These are phyloP conservation scores for Pampusana beccarii DNA, from an alignment of 2,113 vertebrate species.

Conservation along the genomic window DNA sequence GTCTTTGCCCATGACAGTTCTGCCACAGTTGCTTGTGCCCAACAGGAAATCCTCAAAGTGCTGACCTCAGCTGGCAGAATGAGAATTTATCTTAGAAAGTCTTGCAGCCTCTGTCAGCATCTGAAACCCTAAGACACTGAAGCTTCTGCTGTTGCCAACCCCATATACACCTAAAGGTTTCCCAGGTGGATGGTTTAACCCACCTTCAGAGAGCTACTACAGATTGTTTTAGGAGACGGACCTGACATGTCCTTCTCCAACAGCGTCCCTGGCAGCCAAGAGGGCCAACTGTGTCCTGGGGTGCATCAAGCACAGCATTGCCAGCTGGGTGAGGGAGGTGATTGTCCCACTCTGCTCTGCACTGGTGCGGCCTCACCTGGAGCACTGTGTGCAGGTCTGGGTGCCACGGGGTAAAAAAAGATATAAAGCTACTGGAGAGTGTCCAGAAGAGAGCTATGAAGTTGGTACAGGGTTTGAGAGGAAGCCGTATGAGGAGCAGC, in stretches of 20 bases:
- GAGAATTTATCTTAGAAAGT: background rate
- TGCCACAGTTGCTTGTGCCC: background rate
- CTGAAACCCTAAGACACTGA: background rate
- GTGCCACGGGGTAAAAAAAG: too few relatives aligned
- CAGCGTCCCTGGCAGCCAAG: too few relatives aligned
- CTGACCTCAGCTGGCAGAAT: background rate
- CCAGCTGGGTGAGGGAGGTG: too few relatives aligned
- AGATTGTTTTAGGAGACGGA: background rate
- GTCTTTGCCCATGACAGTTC: background rate
- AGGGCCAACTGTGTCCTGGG: too few relatives aligned
- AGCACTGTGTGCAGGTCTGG: too few relatives aligned
- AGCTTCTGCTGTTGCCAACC: background rate
- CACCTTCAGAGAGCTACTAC: background rate
- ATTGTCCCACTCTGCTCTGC: too few relatives aligned
- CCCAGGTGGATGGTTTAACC: background rate
- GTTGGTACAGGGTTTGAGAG: too few relatives aligned
- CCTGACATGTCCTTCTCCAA: background rate
- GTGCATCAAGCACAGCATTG: too few relatives aligned
- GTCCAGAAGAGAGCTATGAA: too few relatives aligned
- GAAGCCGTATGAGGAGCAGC: too few relatives aligned
- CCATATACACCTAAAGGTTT: rapidly evolving
- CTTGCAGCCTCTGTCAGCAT: background rate
- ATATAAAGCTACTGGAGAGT: too few relatives aligned
- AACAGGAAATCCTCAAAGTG: background rate
- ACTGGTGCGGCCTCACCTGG: too few relatives aligned